phyloP scores from a whole-genome alignment of 2,113 vertebrate genomes.

The Paracyprichromis sp. region DNA sequence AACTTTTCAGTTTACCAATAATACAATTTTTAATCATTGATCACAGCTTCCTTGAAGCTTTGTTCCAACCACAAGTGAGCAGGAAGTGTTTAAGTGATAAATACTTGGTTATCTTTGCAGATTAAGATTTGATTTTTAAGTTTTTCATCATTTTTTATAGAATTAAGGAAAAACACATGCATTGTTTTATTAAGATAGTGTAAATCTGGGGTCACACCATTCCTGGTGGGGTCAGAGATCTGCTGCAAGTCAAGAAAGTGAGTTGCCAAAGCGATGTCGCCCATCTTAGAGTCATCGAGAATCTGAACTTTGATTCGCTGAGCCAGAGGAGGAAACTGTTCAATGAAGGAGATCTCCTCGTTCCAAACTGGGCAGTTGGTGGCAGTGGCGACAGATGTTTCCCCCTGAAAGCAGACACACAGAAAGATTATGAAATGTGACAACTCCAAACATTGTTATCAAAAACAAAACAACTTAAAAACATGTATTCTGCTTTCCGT shows the following conservation, averaged over 20 bases:
- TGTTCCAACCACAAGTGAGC: neutral
- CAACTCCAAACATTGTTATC: neutral
- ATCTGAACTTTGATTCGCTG: constrained; percentile 83
- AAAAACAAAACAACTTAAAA: neutral
- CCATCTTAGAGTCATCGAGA: constrained; percentile 80
- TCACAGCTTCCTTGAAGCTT: neutral
- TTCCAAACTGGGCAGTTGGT: constrained; percentile 82
- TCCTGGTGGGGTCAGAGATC: constrained; percentile 84
- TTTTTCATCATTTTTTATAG: neutral
- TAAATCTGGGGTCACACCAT: constrained; percentile 59
- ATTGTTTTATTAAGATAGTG: neutral
- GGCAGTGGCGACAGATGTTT: constrained; percentile 78
- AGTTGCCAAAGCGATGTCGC: constrained; percentile 80
- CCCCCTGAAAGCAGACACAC: constrained; percentile 70
- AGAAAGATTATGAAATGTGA: neutral
- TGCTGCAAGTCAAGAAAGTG: constrained; percentile 85
- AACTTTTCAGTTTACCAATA: neutral
- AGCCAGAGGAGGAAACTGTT: constrained; percentile 89
- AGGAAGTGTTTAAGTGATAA: neutral
- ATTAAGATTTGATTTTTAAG: neutral
- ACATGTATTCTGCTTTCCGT: neutral
- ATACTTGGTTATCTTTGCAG: neutral
- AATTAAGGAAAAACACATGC: neutral
- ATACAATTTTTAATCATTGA: neutral
- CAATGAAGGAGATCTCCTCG: constrained; percentile 88